Conservation (phyloP, 2,888 invertebrate species). For the Philaethria dido region DNA sequence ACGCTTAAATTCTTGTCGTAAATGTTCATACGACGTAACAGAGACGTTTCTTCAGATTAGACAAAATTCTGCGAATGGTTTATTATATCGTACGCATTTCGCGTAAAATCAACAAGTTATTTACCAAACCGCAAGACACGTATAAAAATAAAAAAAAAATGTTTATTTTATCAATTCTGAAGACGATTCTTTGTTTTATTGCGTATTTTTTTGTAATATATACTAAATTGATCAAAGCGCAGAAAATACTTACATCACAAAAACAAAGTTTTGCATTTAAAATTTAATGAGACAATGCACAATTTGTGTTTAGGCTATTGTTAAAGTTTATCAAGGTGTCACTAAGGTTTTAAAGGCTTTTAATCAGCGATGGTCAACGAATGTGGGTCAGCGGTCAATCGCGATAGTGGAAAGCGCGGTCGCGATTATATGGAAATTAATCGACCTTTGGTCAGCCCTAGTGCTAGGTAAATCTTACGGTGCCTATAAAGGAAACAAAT, state of each 20-base stretch:
- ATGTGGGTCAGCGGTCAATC: conserved; percentile 79
- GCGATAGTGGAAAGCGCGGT: conserved; percentile 68
- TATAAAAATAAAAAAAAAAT: too few relatives aligned
- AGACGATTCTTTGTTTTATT: background rate
- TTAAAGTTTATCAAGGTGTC: conserved; percentile 32
- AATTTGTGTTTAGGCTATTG: conserved; percentile 18
- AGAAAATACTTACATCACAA: background rate
- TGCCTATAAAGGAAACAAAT: conserved; percentile 39
- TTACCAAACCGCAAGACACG: too few relatives aligned
- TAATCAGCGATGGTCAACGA: conserved; percentile 44
- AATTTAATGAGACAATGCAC: conserved; percentile 11
- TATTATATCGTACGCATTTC: too few relatives aligned
- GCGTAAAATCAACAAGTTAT: too few relatives aligned
- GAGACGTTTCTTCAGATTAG: too few relatives aligned
- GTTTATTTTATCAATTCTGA: background rate
- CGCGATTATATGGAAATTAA: conserved; percentile 76
- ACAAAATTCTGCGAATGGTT: too few relatives aligned
- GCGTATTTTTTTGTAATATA: background rate
- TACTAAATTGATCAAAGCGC: background rate
- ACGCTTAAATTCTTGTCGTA: too few relatives aligned
- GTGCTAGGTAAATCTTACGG: conserved; percentile 30
- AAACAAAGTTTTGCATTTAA: background rate
- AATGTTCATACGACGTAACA: too few relatives aligned
- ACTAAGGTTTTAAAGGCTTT: conserved; percentile 27
- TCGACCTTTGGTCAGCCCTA: conserved; percentile 51